Evolutionary conservation across 35 echinoderm and acorn worm species (phyloP), one percentile per base, ranked within the genome.

Genomic region (Ophiothrix spiculata): DNA sequence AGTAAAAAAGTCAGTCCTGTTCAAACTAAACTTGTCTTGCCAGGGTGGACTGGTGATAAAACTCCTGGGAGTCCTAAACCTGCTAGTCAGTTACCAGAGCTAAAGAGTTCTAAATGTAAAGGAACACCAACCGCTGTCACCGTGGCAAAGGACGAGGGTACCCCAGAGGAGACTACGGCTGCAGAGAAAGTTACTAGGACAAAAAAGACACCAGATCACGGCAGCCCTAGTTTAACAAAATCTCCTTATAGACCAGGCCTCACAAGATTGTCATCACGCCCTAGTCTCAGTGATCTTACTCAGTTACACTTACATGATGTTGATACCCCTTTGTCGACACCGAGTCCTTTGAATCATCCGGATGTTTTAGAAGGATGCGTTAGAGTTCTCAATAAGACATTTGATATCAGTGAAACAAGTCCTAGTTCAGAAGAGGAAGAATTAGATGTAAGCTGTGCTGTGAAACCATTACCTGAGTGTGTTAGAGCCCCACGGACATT

Each of bases 1-100:
- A 87, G 39, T 33, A 81, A 89, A 49, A 97, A 90, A 87, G 83
- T 97, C 39, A 93, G 94, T 56, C 94, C 90, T 81, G 83, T 92
- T 23, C 54, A 97, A 34, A 87, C 75, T 74, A 86, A 78, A 46
- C 79, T 93, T 74, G 89, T 87, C 36, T 85, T 84, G 34, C 91
- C 94, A 28, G 90, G 87, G 35, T 97, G 94, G 94, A 82, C 90
- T 56, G 90, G 80, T n/a, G 85, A 92, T 36, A 88, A 90, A 25
- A 46, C 91, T n/a, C 41, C 49, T 21, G 64, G 74, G 40, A 81
- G 78, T 35, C 80, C 87, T 1, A 89, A 89, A 13, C 81, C 42
- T 8, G 41, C 78, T 8, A 84, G 81, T 69, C 54, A 56, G 69
- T 37, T 84, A 25, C 49, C 81, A 15, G 35, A 54, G 35, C 54